A percentile compares a stretch with the other conserved stretches of the same genome.
Conservation (phyloP, 2,888 invertebrate genomes). For the Itoplectis maculator region DNA sequence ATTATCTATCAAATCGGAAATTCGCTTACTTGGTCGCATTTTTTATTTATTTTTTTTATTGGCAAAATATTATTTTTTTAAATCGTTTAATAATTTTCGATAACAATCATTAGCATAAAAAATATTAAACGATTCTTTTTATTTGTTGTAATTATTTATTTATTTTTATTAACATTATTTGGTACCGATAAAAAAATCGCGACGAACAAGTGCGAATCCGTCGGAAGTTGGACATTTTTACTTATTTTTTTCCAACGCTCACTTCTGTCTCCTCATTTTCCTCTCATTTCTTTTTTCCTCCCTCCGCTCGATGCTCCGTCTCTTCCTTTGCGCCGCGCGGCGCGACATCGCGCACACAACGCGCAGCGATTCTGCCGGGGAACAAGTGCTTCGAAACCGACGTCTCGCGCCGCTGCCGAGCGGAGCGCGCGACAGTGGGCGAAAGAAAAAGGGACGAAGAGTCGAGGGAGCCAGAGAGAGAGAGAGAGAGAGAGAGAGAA, state of each 20-base stretch:
- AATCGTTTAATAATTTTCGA: neutral
- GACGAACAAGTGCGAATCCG: neutral
- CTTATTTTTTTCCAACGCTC: neutral
- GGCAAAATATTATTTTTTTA: neutral
- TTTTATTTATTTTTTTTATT: too few relatives aligned
- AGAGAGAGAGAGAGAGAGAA: too few relatives aligned
- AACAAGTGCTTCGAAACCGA: constrained; percentile 60
- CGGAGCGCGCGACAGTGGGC: constrained; percentile 24
- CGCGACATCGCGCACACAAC: constrained; percentile 18
- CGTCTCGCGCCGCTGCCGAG: constrained; percentile 41
- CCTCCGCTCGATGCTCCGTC: neutral
- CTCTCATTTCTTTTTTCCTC: constrained; percentile 16
- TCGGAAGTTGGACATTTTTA: constrained; percentile 3
- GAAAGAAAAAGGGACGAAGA: constrained; percentile 53
- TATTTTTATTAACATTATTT: neutral
- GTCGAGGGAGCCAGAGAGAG: constrained; percentile 47
- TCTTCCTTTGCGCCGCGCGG: neutral
- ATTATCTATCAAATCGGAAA: too few relatives aligned
- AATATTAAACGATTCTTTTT: too few relatives aligned
- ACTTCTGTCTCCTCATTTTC: neutral
- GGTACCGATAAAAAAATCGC: neutral
- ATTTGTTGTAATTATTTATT: neutral
- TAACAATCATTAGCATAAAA: too few relatives aligned
- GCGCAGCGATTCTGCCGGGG: constrained; percentile 21
- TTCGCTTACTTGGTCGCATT: too few relatives aligned